Base-by-base conservation (phyloP, 2,797 vertebrate genomes). In the Sternarchorhynchus goeldii region DNA sequence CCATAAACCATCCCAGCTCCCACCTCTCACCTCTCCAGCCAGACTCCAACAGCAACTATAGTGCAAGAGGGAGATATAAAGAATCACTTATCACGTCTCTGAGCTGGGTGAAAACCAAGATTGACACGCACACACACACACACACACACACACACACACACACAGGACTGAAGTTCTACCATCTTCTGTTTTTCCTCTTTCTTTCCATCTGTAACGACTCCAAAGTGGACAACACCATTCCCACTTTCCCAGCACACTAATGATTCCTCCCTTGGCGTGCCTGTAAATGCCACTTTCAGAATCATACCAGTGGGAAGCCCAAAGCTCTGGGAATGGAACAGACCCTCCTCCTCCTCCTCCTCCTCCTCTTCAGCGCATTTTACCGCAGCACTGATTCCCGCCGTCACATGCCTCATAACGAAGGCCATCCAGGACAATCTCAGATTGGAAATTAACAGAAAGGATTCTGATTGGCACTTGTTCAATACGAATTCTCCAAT, bases 21-120 rank as follows among this genome's bases (percentile, higher is more conserved):
- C 17, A 29, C 25, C 17, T 60, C 10, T 31, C 17, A 29, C 25
- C 17, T 60, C 10, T 31, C 21, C 55, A 68, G 56, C 21, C 36
- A 59, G 5, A 31, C n/a, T 60, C 41, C n/a, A 56, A 53, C 57
- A 25, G 66, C 34, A 41, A 50, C 55, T 70, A 56, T 25, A 70
- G 67, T 56, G 65, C 25, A 50, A 21, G n/a, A 6, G 39, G 39
- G 65, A 50, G 18, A 21, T 16, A 21, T 53, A 25, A 45, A 50
- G 36, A 56, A 70, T 58, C 65, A 31, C 41, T 62, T 70, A 50
- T 57, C 34, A 57, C 32, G 6, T 60, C 10, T 68, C 25, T 50
- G 41, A 50, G 8, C 65, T 67, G 10, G 45, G 65, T 2, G 45
- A 12, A 50, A 50, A 10, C 45, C 45, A 25, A 25, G 25, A 25